phyloP scores from a whole-genome alignment of 2,888 invertebrate genomes.

The Vannuccia rotundouncinata region DNA sequence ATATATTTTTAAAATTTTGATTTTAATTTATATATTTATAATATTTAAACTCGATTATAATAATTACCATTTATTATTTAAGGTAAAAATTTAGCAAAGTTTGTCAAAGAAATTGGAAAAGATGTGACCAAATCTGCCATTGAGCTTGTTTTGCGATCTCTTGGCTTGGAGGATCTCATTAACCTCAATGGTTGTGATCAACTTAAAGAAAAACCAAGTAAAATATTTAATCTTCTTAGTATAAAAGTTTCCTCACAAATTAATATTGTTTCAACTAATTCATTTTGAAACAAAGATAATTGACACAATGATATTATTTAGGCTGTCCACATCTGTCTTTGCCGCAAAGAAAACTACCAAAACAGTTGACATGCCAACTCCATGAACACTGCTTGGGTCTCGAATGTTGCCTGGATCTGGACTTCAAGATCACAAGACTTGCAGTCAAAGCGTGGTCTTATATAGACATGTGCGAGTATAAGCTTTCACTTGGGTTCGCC shows the following conservation, averaged over 20 bases:
- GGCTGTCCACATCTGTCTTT: conserved; percentile 42
- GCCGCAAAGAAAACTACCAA: conserved; percentile 41
- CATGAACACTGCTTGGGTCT: conserved; percentile 42
- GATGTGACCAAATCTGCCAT: conserved; percentile 41
- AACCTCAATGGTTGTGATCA: conserved; percentile 40
- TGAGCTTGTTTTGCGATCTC: conserved; percentile 40
- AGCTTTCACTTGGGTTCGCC: conserved; percentile 41
- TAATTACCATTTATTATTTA: too few species aligned
- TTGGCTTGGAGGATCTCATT: conserved; percentile 42
- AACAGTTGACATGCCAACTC: conserved; percentile 41
- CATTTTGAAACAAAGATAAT: background rate
- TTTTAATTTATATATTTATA: too few species aligned
- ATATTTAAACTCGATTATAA: too few species aligned
- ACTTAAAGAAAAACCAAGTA: conserved; percentile 40
- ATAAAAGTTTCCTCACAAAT: too few species aligned
- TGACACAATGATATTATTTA: conserved; percentile 35
- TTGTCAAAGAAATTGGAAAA: conserved; percentile 41
- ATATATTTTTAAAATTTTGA: too few species aligned
- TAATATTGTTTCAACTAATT: too few species aligned
- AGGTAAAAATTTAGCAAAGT: background rate
- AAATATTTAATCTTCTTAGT: too few species aligned
- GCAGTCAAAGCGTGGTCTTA: conserved; percentile 38
- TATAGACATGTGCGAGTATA: conserved; percentile 41
- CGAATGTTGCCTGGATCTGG: conserved; percentile 41
- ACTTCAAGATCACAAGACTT: conserved; percentile 37